These are phyloP conservation scores for Gallinago paraguaiae DNA, from an alignment of 2,113 vertebrate genomes.

Conservation along the genomic window DNA sequence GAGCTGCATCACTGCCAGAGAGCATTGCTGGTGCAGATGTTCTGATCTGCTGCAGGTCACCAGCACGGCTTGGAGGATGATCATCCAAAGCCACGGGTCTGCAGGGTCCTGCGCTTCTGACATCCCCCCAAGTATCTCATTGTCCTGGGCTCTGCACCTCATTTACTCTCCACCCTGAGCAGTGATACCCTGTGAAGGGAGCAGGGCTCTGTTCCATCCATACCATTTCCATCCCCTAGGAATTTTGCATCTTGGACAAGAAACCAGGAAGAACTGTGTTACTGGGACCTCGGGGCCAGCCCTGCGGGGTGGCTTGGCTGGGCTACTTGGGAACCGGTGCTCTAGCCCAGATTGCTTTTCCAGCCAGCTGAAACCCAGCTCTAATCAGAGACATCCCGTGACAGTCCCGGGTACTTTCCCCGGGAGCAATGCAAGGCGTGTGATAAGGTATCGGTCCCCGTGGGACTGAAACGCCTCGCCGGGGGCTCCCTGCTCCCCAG, in stretches of 20 bases:
- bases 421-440: background rate
- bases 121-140: fast-evolving
- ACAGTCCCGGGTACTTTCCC: background rate
- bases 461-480: fast-evolving
- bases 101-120: background rate
- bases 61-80: background rate
- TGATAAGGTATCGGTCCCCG: background rate
- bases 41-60: background rate
- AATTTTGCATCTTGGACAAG: background rate
- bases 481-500: background rate
- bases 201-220: background rate
- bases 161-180: fast-evolving
- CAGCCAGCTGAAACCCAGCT: background rate
- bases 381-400: background rate
- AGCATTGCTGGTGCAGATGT: background rate
- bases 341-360: background rate
- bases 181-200: background rate
- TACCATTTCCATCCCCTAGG: background rate
- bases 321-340: background rate
- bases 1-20: background rate
- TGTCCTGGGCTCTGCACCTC: background rate
- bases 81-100: background rate
- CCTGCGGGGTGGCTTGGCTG: background rate
- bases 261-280: fast-evolving
- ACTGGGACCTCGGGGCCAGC: background rate